Evolutionary conservation across 2,888 invertebrate genomes (phyloP).

Genomic region (Phasia obesa): DNA sequence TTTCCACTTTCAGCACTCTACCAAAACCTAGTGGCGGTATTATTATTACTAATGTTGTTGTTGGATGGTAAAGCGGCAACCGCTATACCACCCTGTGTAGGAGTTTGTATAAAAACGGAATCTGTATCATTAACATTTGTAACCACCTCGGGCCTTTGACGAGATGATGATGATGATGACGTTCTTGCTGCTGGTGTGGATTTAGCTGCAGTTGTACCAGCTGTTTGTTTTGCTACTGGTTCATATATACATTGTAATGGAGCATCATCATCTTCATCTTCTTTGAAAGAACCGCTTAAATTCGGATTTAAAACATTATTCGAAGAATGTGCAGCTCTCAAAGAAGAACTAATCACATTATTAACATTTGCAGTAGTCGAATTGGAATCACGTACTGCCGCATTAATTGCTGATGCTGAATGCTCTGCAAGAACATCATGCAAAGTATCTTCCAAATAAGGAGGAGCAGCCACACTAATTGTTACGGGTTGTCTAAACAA

Average conservation of each 20-base stretch:
- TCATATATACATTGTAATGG: constrained; percentile 81
- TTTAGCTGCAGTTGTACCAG: constrained; percentile 33
- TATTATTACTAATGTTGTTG: constrained; percentile 12
- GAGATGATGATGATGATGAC: constrained; percentile 11
- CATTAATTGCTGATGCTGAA: neutral
- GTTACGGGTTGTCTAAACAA: constrained; percentile 72
- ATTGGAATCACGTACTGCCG: constrained; percentile 11
- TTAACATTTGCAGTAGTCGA: constrained; percentile 57
- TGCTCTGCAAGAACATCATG: constrained; percentile 62
- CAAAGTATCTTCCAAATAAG: constrained; percentile 74
- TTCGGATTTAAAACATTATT: constrained; percentile 83
- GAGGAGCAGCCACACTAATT: constrained; percentile 79
- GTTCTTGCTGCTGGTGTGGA: constrained; percentile 67
- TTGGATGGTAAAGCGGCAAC: constrained; percentile 80
- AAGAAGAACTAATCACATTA: constrained; percentile 61
- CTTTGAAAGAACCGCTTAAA: constrained; percentile 82
- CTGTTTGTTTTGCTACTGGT: constrained; percentile 75
- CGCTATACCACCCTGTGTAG: constrained; percentile 80
- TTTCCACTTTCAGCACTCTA: constrained; percentile 21
- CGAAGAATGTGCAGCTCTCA: constrained; percentile 76
- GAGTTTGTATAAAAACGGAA: constrained; percentile 80
- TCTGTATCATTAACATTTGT: constrained; percentile 69
- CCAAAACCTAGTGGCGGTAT: constrained; percentile 47
- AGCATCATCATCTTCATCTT: constrained; percentile 76
- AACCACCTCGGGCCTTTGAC: constrained; percentile 28